Evolutionary conservation across 1,140 invertebrate genomes (phyloP).

Genomic region (Tribolium castaneum): DNA sequence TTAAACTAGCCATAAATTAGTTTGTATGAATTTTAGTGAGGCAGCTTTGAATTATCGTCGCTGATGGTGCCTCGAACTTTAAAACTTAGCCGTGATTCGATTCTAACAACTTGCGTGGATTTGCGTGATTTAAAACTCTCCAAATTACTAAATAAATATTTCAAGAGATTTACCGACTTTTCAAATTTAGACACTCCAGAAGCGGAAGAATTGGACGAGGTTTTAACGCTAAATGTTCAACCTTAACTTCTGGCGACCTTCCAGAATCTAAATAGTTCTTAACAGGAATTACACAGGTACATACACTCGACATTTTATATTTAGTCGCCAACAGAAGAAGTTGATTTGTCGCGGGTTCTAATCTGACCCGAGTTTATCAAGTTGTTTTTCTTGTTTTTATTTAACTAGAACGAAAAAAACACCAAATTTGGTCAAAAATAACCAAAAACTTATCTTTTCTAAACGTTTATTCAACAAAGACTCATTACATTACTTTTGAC

Average conservation of each 20-base stretch:
- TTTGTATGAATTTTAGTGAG: conserved; percentile 60
- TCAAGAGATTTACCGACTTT: neutral
- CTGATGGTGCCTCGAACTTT: conserved; percentile 35
- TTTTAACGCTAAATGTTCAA: neutral
- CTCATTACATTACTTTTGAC: no score
- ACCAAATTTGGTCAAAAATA: no score
- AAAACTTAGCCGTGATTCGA: conserved; percentile 2
- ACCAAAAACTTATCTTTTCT: no score
- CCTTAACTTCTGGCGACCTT: neutral
- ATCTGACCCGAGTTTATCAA: neutral
- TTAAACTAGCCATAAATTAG: conserved; percentile 60
- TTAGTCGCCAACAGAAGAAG: neutral
- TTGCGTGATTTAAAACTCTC: neutral
- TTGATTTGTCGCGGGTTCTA: neutral
- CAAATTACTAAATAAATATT: neutral
- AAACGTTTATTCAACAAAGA: no score
- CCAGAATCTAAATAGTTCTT: neutral
- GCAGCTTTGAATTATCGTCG: conserved; percentile 51
- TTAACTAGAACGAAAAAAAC: no score
- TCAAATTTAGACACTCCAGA: neutral
- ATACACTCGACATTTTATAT: neutral
- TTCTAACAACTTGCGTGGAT: conserved; percentile 11
- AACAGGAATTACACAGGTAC: neutral
- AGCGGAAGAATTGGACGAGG: neutral
- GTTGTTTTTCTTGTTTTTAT: no score